Base-by-base conservation (phyloP, 30 jellyfish, hydroid and myxozoan species). In the Aurelia coerulea region DNA sequence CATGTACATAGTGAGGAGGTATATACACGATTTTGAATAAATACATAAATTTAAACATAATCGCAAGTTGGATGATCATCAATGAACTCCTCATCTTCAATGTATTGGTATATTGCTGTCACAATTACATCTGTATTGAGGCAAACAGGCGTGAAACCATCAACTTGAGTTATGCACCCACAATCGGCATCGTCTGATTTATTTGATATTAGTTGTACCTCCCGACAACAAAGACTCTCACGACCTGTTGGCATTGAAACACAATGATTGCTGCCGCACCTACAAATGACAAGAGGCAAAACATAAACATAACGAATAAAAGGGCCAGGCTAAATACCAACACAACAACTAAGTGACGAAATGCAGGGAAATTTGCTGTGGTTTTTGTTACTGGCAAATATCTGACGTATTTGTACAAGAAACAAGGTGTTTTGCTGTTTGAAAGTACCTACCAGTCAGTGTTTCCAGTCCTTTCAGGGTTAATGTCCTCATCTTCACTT, bases 61-160 rank as follows among this genome's bases (percentile, higher is more conserved):
- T 60, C 64, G 71, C 50, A 19, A 29, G 88, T 78, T 60, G 88
- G 79, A 33, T 46, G 76, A 39, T 78, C 79, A 78, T 52, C 65
- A 74, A 78, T 60, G 79, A 31, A 78, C 65, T 78, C 78, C 75
- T 78, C 79, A n/a, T 78, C 88, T 63, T 62, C 88, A 17, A 78
- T 78, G 37, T 78, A 78, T 71, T 78, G 88, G 39, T 78, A 78
- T 80, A 62, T 78, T 69, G 88, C 78, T 6, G 70, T 60, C 49
- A 53, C 65, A 62, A 78, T 37, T 1, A 78, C 77, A 50, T 78
- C 56, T 23, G 31, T 42, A 68, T 78, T 39, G 17, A 78, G 88
- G 65, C 88, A 60, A 63, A 78, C 88, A 62, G 88, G 34, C 6
- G 62, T 17, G 51, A 78, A 78, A 52, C 88, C 88, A 62, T 49